These are phyloP conservation scores for Pantherophis vulpinus DNA, from an alignment of 2,797 vertebrate genomes.

Conservation along the genomic window DNA sequence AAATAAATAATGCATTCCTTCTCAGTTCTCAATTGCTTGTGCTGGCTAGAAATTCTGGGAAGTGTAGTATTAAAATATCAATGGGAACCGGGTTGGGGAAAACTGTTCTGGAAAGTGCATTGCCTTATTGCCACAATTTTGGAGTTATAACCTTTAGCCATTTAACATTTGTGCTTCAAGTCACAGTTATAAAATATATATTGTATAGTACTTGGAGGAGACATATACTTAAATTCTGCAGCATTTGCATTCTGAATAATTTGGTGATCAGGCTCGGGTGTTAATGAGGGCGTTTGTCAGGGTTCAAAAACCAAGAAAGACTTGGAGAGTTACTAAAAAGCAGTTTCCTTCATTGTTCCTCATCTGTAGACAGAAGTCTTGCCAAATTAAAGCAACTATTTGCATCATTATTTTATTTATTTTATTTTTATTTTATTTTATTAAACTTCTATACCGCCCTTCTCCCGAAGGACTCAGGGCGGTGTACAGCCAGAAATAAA, in stretches of 20 bases:
- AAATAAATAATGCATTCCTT: neutral
- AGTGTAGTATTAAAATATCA: neutral
- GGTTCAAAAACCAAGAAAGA: neutral
- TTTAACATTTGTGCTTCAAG: neutral
- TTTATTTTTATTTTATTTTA: too few species aligned
- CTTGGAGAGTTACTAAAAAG: neutral
- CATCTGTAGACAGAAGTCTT: neutral
- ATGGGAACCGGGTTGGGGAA: neutral
- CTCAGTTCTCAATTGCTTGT: neutral
- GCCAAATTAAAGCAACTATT: neutral
- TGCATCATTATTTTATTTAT: neutral
- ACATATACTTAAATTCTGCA: neutral
- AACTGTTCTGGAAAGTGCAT: neutral
- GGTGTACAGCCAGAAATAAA: too few species aligned
- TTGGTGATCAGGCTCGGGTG: neutral
- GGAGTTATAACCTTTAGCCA: neutral
- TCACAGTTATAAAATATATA: neutral
- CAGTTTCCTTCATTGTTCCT: neutral
- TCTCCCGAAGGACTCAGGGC: too few species aligned
- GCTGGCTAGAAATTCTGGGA: neutral
- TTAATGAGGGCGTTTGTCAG: neutral
- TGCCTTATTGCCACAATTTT: neutral
- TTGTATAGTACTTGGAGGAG: neutral
- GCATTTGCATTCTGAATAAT: neutral
- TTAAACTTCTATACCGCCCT: too few species aligned